These are phyloP conservation scores for Sisyra terminalis DNA, from an alignment of 2,888 invertebrate genomes.

Conservation along the genomic window DNA sequence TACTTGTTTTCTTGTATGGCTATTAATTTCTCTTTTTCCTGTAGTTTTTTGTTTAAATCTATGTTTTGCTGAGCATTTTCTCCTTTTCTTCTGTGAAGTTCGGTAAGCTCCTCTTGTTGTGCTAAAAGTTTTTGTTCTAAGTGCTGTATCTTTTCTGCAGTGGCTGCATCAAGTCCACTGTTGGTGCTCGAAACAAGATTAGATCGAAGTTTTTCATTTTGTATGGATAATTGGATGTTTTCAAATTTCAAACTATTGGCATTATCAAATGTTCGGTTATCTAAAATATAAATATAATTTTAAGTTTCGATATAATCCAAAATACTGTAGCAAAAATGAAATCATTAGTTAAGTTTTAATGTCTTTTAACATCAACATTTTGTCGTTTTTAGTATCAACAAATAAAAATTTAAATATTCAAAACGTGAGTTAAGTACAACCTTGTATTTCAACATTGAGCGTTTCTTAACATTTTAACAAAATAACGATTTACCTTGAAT, in stretches of 20 bases:
- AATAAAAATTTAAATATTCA: neutral
- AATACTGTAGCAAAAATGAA: no score
- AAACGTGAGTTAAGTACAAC: constrained; percentile 2
- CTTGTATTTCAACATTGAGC: neutral
- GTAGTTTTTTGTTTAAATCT: constrained; percentile 68
- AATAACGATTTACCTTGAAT: no score
- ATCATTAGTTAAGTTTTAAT: no score
- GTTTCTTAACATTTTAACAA: no score
- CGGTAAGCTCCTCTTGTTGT: constrained; percentile 87
- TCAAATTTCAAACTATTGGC: constrained; percentile 64
- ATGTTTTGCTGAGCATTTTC: constrained; percentile 90
- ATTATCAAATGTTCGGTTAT: constrained; percentile 74
- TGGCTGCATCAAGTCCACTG: constrained; percentile 17
- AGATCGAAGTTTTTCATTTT: constrained; percentile 66
- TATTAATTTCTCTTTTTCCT: constrained; percentile 68
- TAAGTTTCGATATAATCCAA: no score
- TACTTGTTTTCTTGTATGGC: constrained; percentile 17
- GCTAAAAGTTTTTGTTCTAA: constrained; percentile 73
- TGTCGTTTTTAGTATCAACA: no score
- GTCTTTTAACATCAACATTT: constrained; percentile 7
- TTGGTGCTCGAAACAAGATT: constrained; percentile 23
- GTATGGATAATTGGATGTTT: constrained; percentile 70
- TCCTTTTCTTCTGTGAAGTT: constrained; percentile 72
- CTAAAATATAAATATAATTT: constrained; percentile 38
- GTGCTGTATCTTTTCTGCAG: constrained; percentile 44